Conservation (phyloP, 2,113 vertebrate species). For the Caranx ignobilis region DNA sequence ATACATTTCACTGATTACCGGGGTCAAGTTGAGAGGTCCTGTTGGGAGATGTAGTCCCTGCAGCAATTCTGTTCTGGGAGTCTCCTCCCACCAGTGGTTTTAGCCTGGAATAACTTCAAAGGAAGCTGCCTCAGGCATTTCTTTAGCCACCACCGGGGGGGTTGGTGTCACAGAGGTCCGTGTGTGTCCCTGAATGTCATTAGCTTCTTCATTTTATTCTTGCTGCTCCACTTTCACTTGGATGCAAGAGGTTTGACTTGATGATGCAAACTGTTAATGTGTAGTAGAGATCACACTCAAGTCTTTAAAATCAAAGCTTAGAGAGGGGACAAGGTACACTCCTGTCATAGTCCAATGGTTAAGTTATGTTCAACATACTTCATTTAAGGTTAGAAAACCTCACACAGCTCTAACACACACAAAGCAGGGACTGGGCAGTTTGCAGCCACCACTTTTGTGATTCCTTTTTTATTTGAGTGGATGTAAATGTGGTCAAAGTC, state of each 20-base stretch:
- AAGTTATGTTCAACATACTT: not conserved
- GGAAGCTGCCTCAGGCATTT: conserved; percentile 4
- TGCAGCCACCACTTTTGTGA: not conserved
- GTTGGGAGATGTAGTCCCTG: conserved; percentile 6
- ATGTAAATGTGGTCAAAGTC: not conserved
- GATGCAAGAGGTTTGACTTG: not conserved
- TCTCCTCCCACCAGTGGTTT: not conserved
- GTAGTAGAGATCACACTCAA: not conserved
- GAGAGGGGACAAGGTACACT: not conserved
- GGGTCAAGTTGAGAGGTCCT: conserved; percentile 32
- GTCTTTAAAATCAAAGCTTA: not conserved
- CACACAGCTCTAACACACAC: not conserved
- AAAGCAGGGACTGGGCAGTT: not conserved
- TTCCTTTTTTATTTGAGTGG: not conserved
- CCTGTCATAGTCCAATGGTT: not conserved
- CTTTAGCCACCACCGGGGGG: not conserved
- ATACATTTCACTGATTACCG: conserved; percentile 14
- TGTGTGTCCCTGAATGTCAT: not conserved
- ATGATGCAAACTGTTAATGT: conserved; percentile 1
- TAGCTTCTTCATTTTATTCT: not conserved
- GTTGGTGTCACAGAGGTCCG: not conserved
- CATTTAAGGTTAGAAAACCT: not conserved
- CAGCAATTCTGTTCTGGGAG: conserved; percentile 4
- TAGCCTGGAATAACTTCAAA: not conserved
- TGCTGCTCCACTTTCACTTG: not conserved